Evolutionary conservation across 2,113 vertebrate genomes (phyloP).

Genomic region (Pundamilia nyererei): DNA sequence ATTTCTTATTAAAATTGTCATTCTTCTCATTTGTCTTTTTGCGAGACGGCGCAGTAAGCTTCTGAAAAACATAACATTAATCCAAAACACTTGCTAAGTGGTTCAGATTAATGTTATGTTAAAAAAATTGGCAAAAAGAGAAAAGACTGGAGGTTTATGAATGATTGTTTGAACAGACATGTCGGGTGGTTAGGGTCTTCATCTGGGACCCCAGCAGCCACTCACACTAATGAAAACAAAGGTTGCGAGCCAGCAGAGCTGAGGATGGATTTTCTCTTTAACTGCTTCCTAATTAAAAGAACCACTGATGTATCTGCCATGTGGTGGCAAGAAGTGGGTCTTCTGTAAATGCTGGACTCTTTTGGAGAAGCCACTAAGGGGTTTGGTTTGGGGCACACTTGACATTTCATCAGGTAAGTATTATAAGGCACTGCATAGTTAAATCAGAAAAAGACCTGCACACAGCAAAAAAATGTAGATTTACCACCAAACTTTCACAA

Average conservation of each 20-base stretch:
- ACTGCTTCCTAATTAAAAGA: slow-evolving; percentile 53
- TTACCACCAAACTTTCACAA: background rate
- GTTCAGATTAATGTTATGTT: background rate
- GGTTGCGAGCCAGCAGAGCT: background rate
- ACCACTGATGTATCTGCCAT: slow-evolving; percentile 46
- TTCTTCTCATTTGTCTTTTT: background rate
- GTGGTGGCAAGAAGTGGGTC: slow-evolving; percentile 3
- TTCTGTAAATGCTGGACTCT: background rate
- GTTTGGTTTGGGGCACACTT: background rate
- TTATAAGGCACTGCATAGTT: background rate
- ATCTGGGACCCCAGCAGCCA: slow-evolving; percentile 12
- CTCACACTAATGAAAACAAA: slow-evolving; percentile 38
- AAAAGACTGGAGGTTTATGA: background rate
- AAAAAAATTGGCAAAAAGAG: background rate
- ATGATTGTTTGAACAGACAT: slow-evolving; percentile 14
- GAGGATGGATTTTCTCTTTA: slow-evolving; percentile 17
- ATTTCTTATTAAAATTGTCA: background rate
- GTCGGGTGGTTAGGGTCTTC: background rate
- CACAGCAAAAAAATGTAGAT: background rate
- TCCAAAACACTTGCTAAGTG: background rate
- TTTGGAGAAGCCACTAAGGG: slow-evolving; percentile 3
- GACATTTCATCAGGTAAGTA: slow-evolving; percentile 36
- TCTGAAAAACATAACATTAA: background rate
- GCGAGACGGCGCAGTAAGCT: background rate
- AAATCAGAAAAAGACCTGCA: slow-evolving; percentile 1